Evolutionary conservation across 2,888 invertebrate species (phyloP).

Genomic region (Piscicola geometra): DNA sequence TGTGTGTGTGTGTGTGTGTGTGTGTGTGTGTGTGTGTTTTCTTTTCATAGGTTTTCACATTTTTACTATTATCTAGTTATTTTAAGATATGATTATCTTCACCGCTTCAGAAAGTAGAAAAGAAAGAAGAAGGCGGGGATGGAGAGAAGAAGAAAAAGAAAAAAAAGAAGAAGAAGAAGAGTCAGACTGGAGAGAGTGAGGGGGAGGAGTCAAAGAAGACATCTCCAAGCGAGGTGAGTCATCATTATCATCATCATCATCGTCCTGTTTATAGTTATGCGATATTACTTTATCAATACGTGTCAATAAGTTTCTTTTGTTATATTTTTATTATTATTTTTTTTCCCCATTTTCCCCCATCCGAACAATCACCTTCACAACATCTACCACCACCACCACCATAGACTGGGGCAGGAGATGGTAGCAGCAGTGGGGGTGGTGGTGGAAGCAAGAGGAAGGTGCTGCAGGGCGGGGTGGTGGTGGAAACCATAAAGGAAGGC

Average conservation of each 20-base stretch:
- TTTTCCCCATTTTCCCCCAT: no score
- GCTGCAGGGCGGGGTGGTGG: constrained; percentile 69
- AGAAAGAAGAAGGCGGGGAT: neutral
- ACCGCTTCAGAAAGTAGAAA: neutral
- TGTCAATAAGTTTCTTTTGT: no score
- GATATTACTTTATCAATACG: no score
- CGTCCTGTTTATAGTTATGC: no score
- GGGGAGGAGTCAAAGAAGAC: neutral
- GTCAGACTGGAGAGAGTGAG: neutral
- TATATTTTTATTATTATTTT: no score
- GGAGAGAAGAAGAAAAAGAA: constrained; percentile 15
- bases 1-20: constrained; percentile 18
- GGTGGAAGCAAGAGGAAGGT: constrained; percentile 46
- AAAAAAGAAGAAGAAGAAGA: constrained; percentile 22
- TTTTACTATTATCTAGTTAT: no score
- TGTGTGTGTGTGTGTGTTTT: constrained; percentile 11
- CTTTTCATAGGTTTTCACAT: neutral
- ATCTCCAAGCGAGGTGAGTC: neutral
- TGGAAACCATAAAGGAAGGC: constrained; percentile 77
- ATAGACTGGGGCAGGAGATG: no score
- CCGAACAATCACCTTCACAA: no score
- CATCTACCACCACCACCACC: no score
- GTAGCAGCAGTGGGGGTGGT: no score
- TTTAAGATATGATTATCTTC: neutral
- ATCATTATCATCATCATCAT: no score